Conservation (phyloP, 2,888 invertebrate species). For the Limnephilus auricula region DNA sequence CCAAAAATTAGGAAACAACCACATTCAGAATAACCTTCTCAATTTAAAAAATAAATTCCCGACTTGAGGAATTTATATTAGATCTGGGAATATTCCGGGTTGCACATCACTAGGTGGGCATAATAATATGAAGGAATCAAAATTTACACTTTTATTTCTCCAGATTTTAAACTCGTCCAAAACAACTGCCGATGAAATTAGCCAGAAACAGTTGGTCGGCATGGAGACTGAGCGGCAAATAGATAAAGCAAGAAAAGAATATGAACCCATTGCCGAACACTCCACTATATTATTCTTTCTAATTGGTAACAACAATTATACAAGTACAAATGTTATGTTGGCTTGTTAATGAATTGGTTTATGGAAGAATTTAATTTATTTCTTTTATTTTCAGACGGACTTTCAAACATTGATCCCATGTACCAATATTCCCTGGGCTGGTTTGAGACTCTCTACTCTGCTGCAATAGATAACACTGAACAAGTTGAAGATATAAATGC, state of each 20-base stretch:
- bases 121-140: neutral
- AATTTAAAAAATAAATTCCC: no score
- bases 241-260: slow-evolving; percentile 89
- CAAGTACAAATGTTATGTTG: neutral
- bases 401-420: slow-evolving; percentile 97
- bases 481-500: slow-evolving; percentile 88
- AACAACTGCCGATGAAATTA: slow-evolving; percentile 92
- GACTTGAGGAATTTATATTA: no score
- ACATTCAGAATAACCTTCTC: no score
- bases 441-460: slow-evolving; percentile 93
- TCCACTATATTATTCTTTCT: slow-evolving; percentile 95
- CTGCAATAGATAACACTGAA: slow-evolving; percentile 91
- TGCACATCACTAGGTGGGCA: neutral
- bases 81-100: no score
- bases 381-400: slow-evolving; percentile 78
- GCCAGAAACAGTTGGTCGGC: slow-evolving; percentile 92
- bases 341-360: neutral
- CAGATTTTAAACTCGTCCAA: slow-evolving; percentile 92
- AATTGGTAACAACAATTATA: slow-evolving; percentile 78
- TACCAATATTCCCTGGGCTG: slow-evolving; percentile 96
- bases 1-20: no score
- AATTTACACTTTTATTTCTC: neutral
- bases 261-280: slow-evolving; percentile 93
- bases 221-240: slow-evolving; percentile 94
- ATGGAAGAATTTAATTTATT: no score